A percentile compares a stretch with the other conserved stretches of the same genome.
These are phyloP conservation scores for Rotaria magnacalcarata DNA, from an alignment of 2,888 invertebrate genomes.

Conservation along the genomic window DNA sequence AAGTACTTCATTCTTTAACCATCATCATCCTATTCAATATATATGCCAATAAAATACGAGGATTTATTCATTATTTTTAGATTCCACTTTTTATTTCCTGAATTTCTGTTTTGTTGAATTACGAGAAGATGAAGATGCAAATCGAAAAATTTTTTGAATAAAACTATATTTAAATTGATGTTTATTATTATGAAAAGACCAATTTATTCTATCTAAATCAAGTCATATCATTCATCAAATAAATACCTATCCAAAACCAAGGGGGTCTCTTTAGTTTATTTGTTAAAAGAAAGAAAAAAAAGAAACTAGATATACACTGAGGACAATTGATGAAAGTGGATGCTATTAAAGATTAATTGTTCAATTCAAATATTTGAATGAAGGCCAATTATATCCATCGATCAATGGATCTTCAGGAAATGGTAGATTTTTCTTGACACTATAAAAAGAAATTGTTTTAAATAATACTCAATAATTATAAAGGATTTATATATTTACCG, in stretches of 20 bases:
- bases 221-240: neutral
- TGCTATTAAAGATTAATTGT: neutral
- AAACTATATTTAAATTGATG: too few relatives aligned
- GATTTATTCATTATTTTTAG: too few relatives aligned
- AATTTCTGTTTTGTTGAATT: too few relatives aligned
- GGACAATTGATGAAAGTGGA: neutral
- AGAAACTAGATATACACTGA: neutral
- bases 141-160: too few relatives aligned
- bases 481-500: neutral
- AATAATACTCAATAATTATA: neutral
- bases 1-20: too few relatives aligned
- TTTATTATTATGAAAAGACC: neutral
- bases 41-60: too few relatives aligned
- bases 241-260: neutral
- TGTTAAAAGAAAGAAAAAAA: neutral
- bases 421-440: slow-evolving; percentile 20
- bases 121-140: too few relatives aligned
- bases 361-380: slow-evolving; percentile 10
- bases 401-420: slow-evolving; percentile 14
- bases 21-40: too few relatives aligned
- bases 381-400: slow-evolving; percentile 27
- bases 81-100: too few relatives aligned
- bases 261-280: neutral
- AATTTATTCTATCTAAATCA: neutral
- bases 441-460: neutral